Conservation (phyloP, 2,888 invertebrate species). For the Amiota minor region DNA sequence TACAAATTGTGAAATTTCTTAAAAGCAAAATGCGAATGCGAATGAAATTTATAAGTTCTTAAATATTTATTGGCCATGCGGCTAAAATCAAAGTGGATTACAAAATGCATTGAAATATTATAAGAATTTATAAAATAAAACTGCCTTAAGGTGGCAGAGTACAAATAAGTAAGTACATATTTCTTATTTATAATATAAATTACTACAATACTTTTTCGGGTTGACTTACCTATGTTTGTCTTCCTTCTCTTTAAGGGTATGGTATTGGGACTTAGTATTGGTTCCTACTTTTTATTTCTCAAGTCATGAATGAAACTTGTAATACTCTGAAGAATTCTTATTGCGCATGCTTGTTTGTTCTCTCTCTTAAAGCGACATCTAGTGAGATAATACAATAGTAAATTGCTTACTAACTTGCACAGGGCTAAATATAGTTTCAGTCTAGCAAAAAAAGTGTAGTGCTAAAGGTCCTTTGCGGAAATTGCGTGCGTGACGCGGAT, state of each 20-base stretch:
- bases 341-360: neutral
- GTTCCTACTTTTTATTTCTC: no score
- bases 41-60: no score
- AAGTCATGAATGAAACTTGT: conserved; percentile 8
- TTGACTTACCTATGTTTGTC: no score
- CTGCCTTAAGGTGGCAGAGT: conserved; percentile 17
- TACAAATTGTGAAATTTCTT: no score
- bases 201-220: no score
- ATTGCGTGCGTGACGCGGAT: no score
- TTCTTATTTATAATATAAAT: no score
- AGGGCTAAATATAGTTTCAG: conserved; percentile 9
- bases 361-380: neutral
- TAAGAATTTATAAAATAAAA: conserved; percentile 19
- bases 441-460: neutral
- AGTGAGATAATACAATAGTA: neutral
- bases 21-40: no score
- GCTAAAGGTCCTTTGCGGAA: no score
- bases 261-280: no score
- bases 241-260: no score
- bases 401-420: no score
- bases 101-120: neutral
- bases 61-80: conserved; percentile 27
- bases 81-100: conserved; percentile 13
- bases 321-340: neutral
- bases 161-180: conserved; percentile 16